Conservation (phyloP, 2,888 invertebrate species). For the Ligdia adustata region DNA sequence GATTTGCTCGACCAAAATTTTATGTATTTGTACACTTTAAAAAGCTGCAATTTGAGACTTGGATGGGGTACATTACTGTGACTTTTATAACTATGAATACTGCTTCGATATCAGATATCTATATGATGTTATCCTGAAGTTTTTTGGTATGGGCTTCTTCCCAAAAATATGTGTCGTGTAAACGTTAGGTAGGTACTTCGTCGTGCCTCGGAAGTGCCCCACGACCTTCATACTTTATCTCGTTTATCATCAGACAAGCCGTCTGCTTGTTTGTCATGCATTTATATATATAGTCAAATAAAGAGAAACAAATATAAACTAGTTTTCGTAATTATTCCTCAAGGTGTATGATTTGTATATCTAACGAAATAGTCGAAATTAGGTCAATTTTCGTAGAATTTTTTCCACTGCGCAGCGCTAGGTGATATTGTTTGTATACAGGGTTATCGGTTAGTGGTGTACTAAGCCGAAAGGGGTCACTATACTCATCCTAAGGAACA, state of each 20-base stretch:
- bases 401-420: no score
- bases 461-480: no score
- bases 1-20: conserved; percentile 4
- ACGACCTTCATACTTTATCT: conserved; percentile 26
- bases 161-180: background rate
- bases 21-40: background rate
- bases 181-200: conserved; percentile 9
- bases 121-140: background rate
- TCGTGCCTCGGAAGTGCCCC: conserved; percentile 27
- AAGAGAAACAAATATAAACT: conserved; percentile 16
- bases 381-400: no score
- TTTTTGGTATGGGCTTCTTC: conserved; percentile 1
- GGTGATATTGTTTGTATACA: no score
- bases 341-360: no score
- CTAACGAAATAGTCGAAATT: no score
- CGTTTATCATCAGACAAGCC: conserved; percentile 25
- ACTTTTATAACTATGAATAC: background rate
- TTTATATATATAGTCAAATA: conserved; percentile 21
- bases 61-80: background rate
- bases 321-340: conserved; percentile 3
- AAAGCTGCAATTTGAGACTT: background rate
- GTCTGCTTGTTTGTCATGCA: conserved; percentile 27
- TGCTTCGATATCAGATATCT: background rate
- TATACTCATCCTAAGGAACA: no score
- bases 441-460: no score